A percentile compares a stretch with the other conserved stretches of the same genome.
Conservation (phyloP, 2,113 vertebrate species). For the Thunnus maccoyii region DNA sequence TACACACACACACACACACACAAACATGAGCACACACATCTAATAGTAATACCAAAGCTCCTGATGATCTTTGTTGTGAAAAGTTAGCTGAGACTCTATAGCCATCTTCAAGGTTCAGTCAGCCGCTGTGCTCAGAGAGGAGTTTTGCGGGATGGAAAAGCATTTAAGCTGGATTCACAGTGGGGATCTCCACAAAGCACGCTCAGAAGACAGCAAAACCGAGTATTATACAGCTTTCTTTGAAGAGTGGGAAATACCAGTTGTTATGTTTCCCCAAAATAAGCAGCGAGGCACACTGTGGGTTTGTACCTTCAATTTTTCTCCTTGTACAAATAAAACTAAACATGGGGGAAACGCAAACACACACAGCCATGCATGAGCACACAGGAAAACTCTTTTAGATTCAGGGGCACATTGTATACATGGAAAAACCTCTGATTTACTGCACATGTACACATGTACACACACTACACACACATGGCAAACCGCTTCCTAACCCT, state of each 20-base stretch:
- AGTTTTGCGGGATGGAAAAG: conserved; percentile 81
- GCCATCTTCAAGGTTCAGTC: conserved; percentile 75
- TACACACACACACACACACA: conserved; percentile 40
- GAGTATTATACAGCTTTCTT: conserved; percentile 77
- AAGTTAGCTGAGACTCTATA: conserved; percentile 70
- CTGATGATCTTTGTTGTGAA: conserved; percentile 75
- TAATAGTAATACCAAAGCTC: conserved; percentile 59
- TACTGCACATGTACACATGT: conserved; percentile 62
- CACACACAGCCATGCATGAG: conserved; percentile 59
- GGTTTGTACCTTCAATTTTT: conserved; percentile 80
- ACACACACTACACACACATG: conserved; percentile 71
- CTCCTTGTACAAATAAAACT: conserved; percentile 81
- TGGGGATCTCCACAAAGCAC: conserved; percentile 81
- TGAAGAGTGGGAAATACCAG: conserved; percentile 84
- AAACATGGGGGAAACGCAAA: conserved; percentile 75
- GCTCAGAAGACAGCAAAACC: conserved; percentile 76
- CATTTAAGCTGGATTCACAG: conserved; percentile 78
- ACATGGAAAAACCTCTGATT: conserved; percentile 72
- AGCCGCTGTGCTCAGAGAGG: conserved; percentile 69
- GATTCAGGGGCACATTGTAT: conserved; percentile 44
- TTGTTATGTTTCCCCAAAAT: conserved; percentile 82
- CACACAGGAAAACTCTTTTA: conserved; percentile 60
- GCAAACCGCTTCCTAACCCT: conserved; percentile 81
- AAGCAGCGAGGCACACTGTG: conserved; percentile 70
- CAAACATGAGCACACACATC: conserved; percentile 42